Conservation (phyloP, 2,113 vertebrate species). For the Scopus umbretta region DNA sequence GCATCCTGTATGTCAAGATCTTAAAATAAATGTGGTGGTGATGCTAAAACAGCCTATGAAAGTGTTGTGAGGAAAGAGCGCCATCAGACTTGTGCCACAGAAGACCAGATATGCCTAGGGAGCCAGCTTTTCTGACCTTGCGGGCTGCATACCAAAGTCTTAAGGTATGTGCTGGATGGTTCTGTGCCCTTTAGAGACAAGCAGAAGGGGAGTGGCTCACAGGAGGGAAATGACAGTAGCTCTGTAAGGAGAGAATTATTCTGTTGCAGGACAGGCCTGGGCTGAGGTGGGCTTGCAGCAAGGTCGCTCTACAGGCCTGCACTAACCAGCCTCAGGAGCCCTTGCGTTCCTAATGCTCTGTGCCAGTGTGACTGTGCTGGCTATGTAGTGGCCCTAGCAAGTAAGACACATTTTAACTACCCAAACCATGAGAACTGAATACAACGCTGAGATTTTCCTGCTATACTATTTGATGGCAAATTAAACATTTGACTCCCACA, state of each 20-base stretch:
- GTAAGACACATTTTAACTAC: neutral
- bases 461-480: neutral
- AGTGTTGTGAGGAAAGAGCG: neutral
- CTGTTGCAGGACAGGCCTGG: neutral
- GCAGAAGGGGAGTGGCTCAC: neutral
- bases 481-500: neutral
- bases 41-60: neutral
- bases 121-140: neutral
- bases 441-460: neutral
- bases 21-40: neutral
- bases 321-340: neutral
- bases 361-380: neutral
- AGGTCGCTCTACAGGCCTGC: neutral
- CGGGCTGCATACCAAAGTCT: neutral
- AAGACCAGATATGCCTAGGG: neutral
- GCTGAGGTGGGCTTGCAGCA: neutral
- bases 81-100: neutral
- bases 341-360: neutral
- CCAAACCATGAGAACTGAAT: neutral
- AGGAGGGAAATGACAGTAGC: neutral
- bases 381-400: neutral
- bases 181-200: neutral
- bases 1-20: neutral
- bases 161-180: neutral
- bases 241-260: neutral